These are phyloP conservation scores for Dasyprocta punctata DNA, from an alignment of 2,113 vertebrate genomes.

Conservation along the genomic window DNA sequence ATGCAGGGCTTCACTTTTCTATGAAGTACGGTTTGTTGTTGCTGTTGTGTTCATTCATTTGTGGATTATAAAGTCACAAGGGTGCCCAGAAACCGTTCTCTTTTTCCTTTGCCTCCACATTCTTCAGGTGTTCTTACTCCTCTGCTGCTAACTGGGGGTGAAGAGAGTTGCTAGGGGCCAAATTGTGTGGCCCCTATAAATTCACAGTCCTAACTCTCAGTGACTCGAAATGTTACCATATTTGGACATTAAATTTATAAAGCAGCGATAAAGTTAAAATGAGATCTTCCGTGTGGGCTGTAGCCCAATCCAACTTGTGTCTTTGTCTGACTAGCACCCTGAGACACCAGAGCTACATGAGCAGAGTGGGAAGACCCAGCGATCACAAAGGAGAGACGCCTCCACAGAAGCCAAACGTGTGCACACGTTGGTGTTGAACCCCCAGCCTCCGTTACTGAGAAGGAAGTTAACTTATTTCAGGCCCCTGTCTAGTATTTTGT, in stretches of 20 bases:
- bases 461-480: not conserved
- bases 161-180: not conserved
- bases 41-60: not conserved
- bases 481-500: not conserved
- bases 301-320: not conserved
- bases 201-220: not conserved
- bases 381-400: not conserved
- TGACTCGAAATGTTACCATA: not conserved
- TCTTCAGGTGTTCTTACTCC: not conserved
- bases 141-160: not conserved
- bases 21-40: not conserved
- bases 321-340: not conserved
- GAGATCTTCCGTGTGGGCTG: not conserved
- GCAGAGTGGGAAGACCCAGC: fast-evolving
- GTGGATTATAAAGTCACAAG: not conserved
- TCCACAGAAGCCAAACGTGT: not conserved
- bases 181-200: not conserved
- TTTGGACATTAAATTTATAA: not conserved
- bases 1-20: not conserved
- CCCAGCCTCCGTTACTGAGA: not conserved
- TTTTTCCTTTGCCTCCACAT: not conserved
- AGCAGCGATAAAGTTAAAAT: not conserved
- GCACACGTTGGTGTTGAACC: not conserved
- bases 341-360: fast-evolving
- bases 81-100: not conserved